Conservation (phyloP, 2,888 invertebrate species). For the Drosophila falleni region DNA sequence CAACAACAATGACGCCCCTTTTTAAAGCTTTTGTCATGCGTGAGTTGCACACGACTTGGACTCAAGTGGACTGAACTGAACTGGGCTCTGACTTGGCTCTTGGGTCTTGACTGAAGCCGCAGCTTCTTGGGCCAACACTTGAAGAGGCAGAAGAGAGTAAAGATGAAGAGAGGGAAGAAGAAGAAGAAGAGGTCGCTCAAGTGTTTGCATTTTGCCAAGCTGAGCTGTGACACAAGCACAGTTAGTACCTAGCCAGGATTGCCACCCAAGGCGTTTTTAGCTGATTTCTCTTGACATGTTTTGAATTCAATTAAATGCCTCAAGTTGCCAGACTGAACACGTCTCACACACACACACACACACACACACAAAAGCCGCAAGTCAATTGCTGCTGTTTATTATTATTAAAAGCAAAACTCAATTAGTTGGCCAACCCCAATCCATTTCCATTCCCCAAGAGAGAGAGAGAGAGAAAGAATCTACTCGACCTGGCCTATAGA, state of each 20-base stretch:
- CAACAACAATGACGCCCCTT: constrained; percentile 56
- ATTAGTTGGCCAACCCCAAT: constrained; percentile 58
- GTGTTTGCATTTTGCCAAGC: constrained; percentile 69
- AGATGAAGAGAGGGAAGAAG: too few relatives aligned
- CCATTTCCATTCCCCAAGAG: too few relatives aligned
- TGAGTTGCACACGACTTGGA: constrained; percentile 40
- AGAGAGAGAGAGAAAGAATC: not conserved
- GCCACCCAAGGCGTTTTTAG: constrained; percentile 69
- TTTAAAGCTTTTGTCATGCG: constrained; percentile 71
- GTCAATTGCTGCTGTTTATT: constrained; percentile 69
- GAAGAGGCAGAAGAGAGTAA: constrained; percentile 21
- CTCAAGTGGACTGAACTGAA: constrained; percentile 64
- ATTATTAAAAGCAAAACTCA: constrained; percentile 78
- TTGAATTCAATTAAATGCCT: constrained; percentile 76
- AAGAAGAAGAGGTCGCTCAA: constrained; percentile 24
- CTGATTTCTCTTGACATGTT: constrained; percentile 77
- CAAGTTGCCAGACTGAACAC: constrained; percentile 47
- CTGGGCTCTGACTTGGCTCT: constrained; percentile 34
- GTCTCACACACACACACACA: too few relatives aligned
- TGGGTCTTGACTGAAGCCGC: constrained; percentile 54
- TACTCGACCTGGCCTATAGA: constrained; percentile 7
- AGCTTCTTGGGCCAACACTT: constrained; percentile 66
- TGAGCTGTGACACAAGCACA: constrained; percentile 50
- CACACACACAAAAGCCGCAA: constrained; percentile 37
- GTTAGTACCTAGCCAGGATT: constrained; percentile 40